Conservation (phyloP, 1,140 invertebrate species). For the Drosophila teissieri region DNA sequence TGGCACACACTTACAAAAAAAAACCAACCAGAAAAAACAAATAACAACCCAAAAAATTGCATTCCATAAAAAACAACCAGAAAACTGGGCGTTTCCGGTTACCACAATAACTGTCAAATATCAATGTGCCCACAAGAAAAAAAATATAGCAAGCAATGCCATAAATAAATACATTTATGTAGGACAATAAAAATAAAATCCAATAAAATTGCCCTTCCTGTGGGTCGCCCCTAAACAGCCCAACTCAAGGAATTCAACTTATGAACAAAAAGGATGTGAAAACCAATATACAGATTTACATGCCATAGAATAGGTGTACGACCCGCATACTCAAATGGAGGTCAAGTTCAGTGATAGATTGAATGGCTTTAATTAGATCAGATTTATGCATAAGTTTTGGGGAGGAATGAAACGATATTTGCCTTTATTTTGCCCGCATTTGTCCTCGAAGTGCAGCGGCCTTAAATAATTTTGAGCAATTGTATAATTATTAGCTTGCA, state of each 20-base stretch:
- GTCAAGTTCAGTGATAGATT: constrained; percentile 77
- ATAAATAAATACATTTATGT: constrained; percentile 79
- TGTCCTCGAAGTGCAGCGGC: constrained; percentile 22
- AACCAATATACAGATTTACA: constrained; percentile 41
- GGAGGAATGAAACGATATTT: constrained; percentile 36
- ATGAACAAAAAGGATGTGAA: constrained; percentile 55
- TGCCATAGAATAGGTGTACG: constrained; percentile 6
- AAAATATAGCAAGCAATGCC: constrained; percentile 38
- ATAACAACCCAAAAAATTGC: constrained; percentile 26
- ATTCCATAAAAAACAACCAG: constrained; percentile 64
- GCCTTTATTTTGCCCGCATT: constrained; percentile 33
- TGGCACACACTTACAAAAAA: neutral
- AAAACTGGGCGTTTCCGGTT: constrained; percentile 71
- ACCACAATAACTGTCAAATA: constrained; percentile 75
- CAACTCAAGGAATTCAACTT: constrained; percentile 26
- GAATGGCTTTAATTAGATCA: constrained; percentile 51
- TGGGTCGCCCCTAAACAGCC: neutral
- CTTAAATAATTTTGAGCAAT: constrained; percentile 12
- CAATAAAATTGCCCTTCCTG: constrained; percentile 55
- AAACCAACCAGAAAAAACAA: constrained; percentile 13
- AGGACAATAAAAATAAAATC: constrained; percentile 72
- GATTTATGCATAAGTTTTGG: constrained; percentile 27
- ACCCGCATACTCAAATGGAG: constrained; percentile 47
- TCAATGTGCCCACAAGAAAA: constrained; percentile 52
- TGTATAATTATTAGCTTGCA: constrained; percentile 24